phyloP scores from a whole-genome alignment of 1,140 invertebrate species.

The Hylaeus volcanicus region DNA sequence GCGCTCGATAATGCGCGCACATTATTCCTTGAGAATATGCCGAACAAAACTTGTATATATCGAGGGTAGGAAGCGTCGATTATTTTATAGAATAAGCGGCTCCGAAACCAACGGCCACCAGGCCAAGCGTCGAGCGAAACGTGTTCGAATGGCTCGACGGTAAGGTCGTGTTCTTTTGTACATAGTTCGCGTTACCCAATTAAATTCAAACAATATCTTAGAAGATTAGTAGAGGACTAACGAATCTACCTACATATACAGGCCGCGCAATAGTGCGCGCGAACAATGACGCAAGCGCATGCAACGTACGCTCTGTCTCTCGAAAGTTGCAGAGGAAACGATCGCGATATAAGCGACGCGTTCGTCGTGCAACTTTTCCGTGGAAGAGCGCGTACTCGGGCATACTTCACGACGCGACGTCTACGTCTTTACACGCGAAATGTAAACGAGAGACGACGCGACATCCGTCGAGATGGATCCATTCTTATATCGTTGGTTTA shows the following conservation, averaged over 20 bases:
- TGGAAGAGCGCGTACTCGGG: no score
- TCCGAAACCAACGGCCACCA: background rate
- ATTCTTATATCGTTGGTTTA: background rate
- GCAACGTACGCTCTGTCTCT: background rate
- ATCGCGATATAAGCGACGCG: no score
- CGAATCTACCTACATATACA: background rate
- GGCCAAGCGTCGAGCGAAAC: constrained; percentile 10
- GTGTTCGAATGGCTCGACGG: no score
- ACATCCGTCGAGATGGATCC: background rate
- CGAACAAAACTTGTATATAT: constrained; percentile 40
- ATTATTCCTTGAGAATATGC: constrained; percentile 31
- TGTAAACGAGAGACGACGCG: constrained; percentile 2
- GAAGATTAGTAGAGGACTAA: background rate
- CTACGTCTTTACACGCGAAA: background rate
- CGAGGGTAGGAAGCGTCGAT: constrained; percentile 1
- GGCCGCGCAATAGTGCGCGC: background rate
- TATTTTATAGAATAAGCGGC: constrained; percentile 12
- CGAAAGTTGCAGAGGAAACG: no score
- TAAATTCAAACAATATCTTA: constrained; percentile 3
- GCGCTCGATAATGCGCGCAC: background rate
- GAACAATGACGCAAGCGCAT: background rate
- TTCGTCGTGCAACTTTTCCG: no score
- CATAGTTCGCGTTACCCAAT: constrained; percentile 25
- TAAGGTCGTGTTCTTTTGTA: constrained; percentile 26
- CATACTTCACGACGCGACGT: background rate